These are phyloP conservation scores for Spea multiplicata DNA, from an alignment of 2,113 vertebrate species.

Conservation along the genomic window DNA sequence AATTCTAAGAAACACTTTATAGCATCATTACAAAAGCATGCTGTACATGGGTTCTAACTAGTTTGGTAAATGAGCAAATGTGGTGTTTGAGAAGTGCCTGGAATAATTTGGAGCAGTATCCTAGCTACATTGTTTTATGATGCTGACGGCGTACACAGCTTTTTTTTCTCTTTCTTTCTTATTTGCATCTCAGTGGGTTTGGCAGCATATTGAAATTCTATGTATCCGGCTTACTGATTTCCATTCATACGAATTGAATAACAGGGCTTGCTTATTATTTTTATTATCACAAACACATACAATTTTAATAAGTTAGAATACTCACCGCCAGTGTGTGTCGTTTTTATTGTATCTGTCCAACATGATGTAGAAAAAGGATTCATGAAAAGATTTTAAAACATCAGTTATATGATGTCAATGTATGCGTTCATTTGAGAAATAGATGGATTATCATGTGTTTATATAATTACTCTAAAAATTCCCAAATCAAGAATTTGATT, in stretches of 20 bases:
- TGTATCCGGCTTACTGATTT: conserved; percentile 52
- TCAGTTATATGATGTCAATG: conserved; percentile 13
- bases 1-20: conserved; percentile 71
- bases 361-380: too few relatives aligned
- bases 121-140: conserved; percentile 70
- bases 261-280: conserved; percentile 14
- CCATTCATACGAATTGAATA: conserved; percentile 31
- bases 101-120: conserved; percentile 69
- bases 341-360: background rate
- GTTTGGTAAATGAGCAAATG: conserved; percentile 75
- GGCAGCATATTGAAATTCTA: conserved; percentile 60
- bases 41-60: conserved; percentile 72
- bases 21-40: conserved; percentile 71
- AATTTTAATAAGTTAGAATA: background rate
- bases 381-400: too few relatives aligned
- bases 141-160: conserved; percentile 64
- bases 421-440: background rate
- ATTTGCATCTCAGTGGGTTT: conserved; percentile 66
- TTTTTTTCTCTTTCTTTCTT: conserved; percentile 66
- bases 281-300: background rate
- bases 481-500: too few relatives aligned
- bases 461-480: too few relatives aligned
- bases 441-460: too few relatives aligned
- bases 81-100: conserved; percentile 66
- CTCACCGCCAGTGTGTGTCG: background rate